Base-by-base conservation (phyloP, 1,140 invertebrate genomes). In the Cyclina sinensis region DNA sequence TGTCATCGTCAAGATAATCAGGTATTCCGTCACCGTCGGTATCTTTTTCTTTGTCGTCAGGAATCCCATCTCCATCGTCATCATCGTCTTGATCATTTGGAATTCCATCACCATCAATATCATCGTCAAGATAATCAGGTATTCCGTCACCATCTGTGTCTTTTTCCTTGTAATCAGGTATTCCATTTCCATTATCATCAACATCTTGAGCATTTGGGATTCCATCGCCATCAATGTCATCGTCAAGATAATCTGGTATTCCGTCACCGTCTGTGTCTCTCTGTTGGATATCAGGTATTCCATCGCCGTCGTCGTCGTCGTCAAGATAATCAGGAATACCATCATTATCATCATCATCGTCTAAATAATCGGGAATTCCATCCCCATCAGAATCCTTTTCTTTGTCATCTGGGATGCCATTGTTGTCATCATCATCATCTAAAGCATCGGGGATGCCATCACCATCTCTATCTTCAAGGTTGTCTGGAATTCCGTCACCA, bases 211-310 rank as follows among this genome's bases (percentile, higher is more conserved):
- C 32, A 88, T 94, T 93, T 12, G 94, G 93, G 85, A 94, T 94
- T 7, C 94, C 94, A 89, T 94, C 92, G 21, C 91, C 91, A 90
- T 94, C 94, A 54, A 86, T 86, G 83, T 94, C 94, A 30, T 91
- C 87, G 70, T 94, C 93, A n/a, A 93, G 48, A 84, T 94, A 86
- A 80, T 95, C 94, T 35, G 94, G 94, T 54, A 95, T 95, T 27
- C 94, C 94, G 88, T 95, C 94, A 62, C 91, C 92, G 89, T 95
- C 94, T 65, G 39, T 70, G 35, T 92, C 90, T 24, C 59, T 81
- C 30, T 92, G 88, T 32, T 90, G 48, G 76, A 92, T 74, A 43
- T 94, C 93, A 1, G 93, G 90, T 62, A 94, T 93, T 65, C 93
- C 93, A 89, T 94, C 92, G 11, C 92, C 90, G 89, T 93, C 92